A percentile compares a stretch with the other conserved stretches of the same genome.
phyloP scores from a whole-genome alignment of 2,797 vertebrate genomes.

The Pangasius macronema region DNA sequence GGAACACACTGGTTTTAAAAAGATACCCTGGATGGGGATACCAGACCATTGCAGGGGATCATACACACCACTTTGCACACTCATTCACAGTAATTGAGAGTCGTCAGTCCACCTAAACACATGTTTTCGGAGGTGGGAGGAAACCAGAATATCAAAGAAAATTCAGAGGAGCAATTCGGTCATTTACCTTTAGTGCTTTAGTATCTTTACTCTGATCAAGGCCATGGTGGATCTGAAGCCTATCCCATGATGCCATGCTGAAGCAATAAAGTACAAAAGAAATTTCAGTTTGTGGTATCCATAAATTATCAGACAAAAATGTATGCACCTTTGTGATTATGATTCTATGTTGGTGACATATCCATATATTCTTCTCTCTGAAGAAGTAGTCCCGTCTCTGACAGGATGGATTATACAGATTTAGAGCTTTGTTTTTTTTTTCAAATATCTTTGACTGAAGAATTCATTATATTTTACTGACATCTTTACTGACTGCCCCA shows the following conservation, averaged over 20 bases:
- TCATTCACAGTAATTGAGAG: not conserved
- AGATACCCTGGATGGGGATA: not conserved
- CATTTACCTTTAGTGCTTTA: not conserved
- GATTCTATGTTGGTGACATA: not conserved
- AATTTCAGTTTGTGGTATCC: not conserved
- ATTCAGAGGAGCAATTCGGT: not conserved
- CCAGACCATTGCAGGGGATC: not conserved
- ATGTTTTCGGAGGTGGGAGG: not conserved
- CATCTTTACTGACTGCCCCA: not conserved
- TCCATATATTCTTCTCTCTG: not conserved
- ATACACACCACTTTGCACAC: not conserved
- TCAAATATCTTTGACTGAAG: not conserved
- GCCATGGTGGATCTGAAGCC: not conserved
- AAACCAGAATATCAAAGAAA: slow-evolving; percentile 2
- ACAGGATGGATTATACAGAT: not conserved
- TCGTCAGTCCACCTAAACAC: not conserved
- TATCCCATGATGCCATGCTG: not conserved
- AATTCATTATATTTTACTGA: not conserved
- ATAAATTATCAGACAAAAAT: not conserved
- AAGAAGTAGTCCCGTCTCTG: not conserved
- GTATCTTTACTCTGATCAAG: not conserved
- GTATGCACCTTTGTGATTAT: not conserved
- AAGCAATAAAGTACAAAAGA: not conserved
- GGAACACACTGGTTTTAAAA: not conserved
- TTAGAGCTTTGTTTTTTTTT: not conserved